These are phyloP conservation scores for Eupithecia inturbata DNA, from an alignment of 2,888 invertebrate species.

Conservation along the genomic window DNA sequence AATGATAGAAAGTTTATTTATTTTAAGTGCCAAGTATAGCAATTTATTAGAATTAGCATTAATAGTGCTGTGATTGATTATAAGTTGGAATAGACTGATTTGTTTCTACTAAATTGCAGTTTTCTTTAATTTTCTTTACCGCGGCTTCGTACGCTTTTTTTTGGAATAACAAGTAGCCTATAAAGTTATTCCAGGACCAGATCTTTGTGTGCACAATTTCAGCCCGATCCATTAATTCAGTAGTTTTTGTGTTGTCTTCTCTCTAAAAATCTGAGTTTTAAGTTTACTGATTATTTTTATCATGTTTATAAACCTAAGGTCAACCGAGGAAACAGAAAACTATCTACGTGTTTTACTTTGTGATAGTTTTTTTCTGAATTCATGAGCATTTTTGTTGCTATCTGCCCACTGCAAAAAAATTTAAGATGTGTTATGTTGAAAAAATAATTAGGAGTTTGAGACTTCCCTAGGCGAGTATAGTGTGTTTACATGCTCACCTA, in stretches of 20 bases:
- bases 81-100: slow-evolving; percentile 40
- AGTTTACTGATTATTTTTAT: slow-evolving; percentile 3
- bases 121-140: not conserved
- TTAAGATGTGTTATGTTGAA: too few species aligned
- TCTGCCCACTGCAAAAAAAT: not conserved
- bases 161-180: too few species aligned
- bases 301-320: slow-evolving; percentile 4
- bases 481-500: too few species aligned
- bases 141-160: too few species aligned
- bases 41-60: slow-evolving; percentile 18
- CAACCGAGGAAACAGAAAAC: not conserved
- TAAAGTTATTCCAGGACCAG: too few species aligned
- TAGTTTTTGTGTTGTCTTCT: too few species aligned
- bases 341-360: not conserved
- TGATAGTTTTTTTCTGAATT: not conserved
- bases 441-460: too few species aligned
- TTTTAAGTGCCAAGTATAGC: slow-evolving; percentile 23
- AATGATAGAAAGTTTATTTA: slow-evolving; percentile 16
- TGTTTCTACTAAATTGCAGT: slow-evolving; percentile 17
- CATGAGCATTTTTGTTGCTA: not conserved
- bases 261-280: not conserved
- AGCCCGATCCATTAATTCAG: too few species aligned
- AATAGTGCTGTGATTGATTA: slow-evolving; percentile 41
- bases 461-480: too few species aligned
- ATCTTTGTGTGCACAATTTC: too few species aligned